phyloP scores from a whole-genome alignment of 2,113 vertebrate species.

The Anoplopoma fimbria region DNA sequence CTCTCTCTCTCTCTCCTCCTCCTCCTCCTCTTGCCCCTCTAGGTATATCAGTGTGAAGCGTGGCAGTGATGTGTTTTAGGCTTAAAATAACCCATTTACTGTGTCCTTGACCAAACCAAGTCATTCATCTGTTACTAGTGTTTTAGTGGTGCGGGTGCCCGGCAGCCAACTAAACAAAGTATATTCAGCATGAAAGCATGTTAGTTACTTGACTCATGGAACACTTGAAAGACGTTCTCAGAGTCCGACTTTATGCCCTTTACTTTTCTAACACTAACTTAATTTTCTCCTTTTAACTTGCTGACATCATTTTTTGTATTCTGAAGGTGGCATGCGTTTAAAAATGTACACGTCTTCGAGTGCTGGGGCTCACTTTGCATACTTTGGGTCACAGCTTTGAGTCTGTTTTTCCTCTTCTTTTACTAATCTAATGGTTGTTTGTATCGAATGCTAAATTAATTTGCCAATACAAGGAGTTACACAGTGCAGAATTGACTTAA shows the following conservation, averaged over 20 bases:
- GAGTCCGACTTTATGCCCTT: slow-evolving; percentile 23
- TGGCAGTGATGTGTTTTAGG: slow-evolving; percentile 71
- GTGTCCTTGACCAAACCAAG: slow-evolving; percentile 76
- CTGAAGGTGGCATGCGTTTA: slow-evolving; percentile 3
- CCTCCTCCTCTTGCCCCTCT: slow-evolving; percentile 43
- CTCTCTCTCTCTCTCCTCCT: slow-evolving; percentile 1
- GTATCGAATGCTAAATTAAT: not conserved
- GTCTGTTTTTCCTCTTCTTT: not conserved
- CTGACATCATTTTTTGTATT: slow-evolving; percentile 19
- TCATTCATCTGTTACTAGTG: slow-evolving; percentile 67
- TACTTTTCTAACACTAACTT: slow-evolving; percentile 34
- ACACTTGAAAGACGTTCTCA: slow-evolving; percentile 36
- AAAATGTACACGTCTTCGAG: not conserved
- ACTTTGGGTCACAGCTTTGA: slow-evolving; percentile 12
- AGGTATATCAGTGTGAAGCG: slow-evolving; percentile 49
- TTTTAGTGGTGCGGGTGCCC: slow-evolving; percentile 27
- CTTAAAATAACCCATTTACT: slow-evolving; percentile 75
- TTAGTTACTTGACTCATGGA: slow-evolving; percentile 30
- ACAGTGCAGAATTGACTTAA: not conserved
- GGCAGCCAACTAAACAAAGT: slow-evolving; percentile 47
- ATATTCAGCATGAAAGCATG: slow-evolving; percentile 51
- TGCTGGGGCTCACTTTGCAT: not conserved
- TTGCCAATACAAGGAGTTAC: not conserved
- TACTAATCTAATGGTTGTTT: not conserved
- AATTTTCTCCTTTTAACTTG: slow-evolving; percentile 28